Base-by-base conservation (phyloP, 2,888 invertebrate genomes). In the Hypercompe scribonia region DNA sequence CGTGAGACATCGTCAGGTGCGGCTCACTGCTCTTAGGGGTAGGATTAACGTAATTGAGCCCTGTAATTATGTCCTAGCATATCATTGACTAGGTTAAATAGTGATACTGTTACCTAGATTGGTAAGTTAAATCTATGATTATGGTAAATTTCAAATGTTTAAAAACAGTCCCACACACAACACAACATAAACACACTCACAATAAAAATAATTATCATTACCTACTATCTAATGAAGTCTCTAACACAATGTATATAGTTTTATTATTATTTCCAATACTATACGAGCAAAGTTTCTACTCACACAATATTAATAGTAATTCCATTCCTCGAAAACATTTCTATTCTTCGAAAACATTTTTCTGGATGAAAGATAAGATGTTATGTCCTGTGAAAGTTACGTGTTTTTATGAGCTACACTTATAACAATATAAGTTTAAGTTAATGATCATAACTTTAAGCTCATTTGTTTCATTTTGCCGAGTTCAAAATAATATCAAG, bases 1-100 rank as follows among this genome's bases (percentile, higher is more conserved):
- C 21, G 50, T 68, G 34, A 34, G 54, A 54, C 34, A 8, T 34
- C n/a, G 15, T 15, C 67, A 67, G 50, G 46, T 67, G 67, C 33
- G 34, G n/a, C 1, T 34, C 15, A 34, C 33, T 7, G 65, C 39
- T 21, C 39, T 31, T 10, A 31, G 31, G 28, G 21, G 54, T n/a
- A n/a, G 34, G 50, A 46, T 54, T 13, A 68, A 54, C 36, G 54
- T 46, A 34, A 68, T 54, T 68, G 36, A 34, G 54, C 68, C n/a
- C 28, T 68, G 54, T 54, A 36, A 68, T 36, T n/a, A n/a, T 50
- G 21, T 5, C 11, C 54, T 68, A 50, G 34, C 36, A 67, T 54
- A 54, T 68, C 54, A 54, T 34, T 68, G 34, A 34, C n/a, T 8
- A 18, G 8, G n/a, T n/a, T 34, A 34, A 68, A 36, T 54, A 54